Conservation (phyloP, 2,888 invertebrate genomes). For the Drosophila incognita region DNA sequence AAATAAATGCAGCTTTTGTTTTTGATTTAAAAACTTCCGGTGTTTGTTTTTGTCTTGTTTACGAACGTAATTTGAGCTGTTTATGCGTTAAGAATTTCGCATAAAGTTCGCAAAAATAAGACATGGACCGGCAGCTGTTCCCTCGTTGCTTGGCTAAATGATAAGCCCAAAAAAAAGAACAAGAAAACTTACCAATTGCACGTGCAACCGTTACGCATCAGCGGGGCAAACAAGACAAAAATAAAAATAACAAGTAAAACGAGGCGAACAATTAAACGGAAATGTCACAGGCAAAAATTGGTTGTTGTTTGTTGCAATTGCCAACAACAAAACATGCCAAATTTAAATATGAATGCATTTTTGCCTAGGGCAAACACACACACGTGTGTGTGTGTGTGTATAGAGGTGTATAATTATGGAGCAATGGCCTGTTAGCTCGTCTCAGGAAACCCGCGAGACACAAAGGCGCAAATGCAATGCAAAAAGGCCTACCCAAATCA, state of each 20-base stretch:
- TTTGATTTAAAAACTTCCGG: slow-evolving; percentile 74
- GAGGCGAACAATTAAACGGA: slow-evolving; percentile 68
- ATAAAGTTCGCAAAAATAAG: slow-evolving; percentile 50
- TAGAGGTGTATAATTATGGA: slow-evolving; percentile 45
- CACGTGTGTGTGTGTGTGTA: not conserved
- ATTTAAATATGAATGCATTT: slow-evolving; percentile 70
- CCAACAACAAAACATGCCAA: slow-evolving; percentile 10
- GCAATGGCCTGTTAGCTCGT: slow-evolving; percentile 30
- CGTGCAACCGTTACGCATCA: slow-evolving; percentile 31
- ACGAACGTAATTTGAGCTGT: slow-evolving; percentile 75
- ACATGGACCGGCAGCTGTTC: slow-evolving; percentile 53
- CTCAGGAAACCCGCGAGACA: slow-evolving; percentile 62
- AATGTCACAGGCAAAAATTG: slow-evolving; percentile 59
- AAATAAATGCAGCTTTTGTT: slow-evolving; percentile 39
- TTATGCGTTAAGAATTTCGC: slow-evolving; percentile 70
- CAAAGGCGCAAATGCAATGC: slow-evolving; percentile 57
- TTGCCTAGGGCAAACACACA: slow-evolving; percentile 27
- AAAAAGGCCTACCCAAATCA: slow-evolving; percentile 75
- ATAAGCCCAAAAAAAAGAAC: not conserved
- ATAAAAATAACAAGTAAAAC: slow-evolving; percentile 12
- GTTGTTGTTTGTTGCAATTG: slow-evolving; percentile 57
- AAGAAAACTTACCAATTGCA: slow-evolving; percentile 22
- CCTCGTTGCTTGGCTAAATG: not conserved
- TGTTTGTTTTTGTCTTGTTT: slow-evolving; percentile 35
- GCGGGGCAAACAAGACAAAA: slow-evolving; percentile 20